Evolutionary conservation across 2,797 vertebrate genomes (phyloP).

Genomic region (Leptoclinus maculatus): DNA sequence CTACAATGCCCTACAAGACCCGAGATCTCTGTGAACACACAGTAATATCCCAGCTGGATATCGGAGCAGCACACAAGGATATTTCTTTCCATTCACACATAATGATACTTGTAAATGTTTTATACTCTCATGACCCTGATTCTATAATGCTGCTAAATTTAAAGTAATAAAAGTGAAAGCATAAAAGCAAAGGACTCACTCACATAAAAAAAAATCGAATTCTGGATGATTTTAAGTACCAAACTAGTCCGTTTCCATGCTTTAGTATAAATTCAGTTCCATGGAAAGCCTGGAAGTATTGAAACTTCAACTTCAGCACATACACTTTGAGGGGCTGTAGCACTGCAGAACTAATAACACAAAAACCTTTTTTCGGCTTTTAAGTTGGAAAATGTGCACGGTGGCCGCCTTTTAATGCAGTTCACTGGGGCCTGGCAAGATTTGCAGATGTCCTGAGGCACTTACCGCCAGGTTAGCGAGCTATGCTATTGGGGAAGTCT

Average conservation of each 20-base stretch:
- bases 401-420: constrained; percentile 37
- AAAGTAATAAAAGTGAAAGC: constrained; percentile 19
- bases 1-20: background rate
- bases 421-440: constrained; percentile 59
- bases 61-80: constrained; percentile 7
- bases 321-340: background rate
- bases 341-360: constrained; percentile 37
- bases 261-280: constrained; percentile 25
- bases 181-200: constrained; percentile 14
- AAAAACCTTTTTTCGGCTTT: constrained; percentile 35
- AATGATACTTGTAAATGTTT: constrained; percentile 13
- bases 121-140: constrained; percentile 4
- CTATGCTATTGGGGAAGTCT: constrained; percentile 70
- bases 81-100: constrained; percentile 8
- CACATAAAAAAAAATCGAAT: constrained; percentile 15
- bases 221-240: constrained; percentile 7
- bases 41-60: constrained; percentile 1
- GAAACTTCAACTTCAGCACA: constrained; percentile 21
- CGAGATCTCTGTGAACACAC: constrained; percentile 13
- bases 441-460: constrained; percentile 68
- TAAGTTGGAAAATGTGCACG: constrained; percentile 40
- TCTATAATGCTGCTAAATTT: constrained; percentile 26
- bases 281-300: constrained; percentile 11
- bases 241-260: constrained; percentile 16
- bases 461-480: constrained; percentile 69